phyloP scores from a whole-genome alignment of 2,888 invertebrate species.

The Germaria angustata region DNA sequence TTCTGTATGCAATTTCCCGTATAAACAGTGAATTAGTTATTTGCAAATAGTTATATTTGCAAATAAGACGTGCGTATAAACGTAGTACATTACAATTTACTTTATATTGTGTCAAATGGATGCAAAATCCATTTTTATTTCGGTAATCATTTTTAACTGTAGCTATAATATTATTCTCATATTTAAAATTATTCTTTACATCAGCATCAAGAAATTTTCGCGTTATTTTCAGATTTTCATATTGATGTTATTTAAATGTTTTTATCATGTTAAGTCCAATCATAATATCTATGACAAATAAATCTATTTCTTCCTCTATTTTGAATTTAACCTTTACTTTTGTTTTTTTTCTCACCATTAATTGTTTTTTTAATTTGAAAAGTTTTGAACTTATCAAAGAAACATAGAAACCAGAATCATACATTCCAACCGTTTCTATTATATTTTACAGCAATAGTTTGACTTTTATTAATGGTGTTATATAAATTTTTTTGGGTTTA shows the following conservation, averaged over 20 bases:
- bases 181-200: no score
- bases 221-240: constrained; percentile 57
- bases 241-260: constrained; percentile 24
- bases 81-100: constrained; percentile 65
- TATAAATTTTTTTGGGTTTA: constrained; percentile 60
- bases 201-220: constrained; percentile 27
- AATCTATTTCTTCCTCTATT: constrained; percentile 52
- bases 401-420: constrained; percentile 56
- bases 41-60: no score
- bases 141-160: no score
- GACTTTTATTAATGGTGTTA: constrained; percentile 61
- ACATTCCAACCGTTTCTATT: constrained; percentile 50
- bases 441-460: constrained; percentile 46
- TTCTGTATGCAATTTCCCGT: no score
- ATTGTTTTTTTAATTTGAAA: constrained; percentile 51
- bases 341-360: constrained; percentile 55
- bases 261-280: constrained; percentile 61
- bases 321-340: constrained; percentile 58
- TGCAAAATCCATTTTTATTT: background rate
- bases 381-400: constrained; percentile 52
- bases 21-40: no score
- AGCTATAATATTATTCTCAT: no score
- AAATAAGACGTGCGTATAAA: no score
- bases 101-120: constrained; percentile 11
- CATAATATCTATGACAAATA: constrained; percentile 63